phyloP scores from a whole-genome alignment of 2,888 invertebrate genomes.

The Ochropleura plecta region DNA sequence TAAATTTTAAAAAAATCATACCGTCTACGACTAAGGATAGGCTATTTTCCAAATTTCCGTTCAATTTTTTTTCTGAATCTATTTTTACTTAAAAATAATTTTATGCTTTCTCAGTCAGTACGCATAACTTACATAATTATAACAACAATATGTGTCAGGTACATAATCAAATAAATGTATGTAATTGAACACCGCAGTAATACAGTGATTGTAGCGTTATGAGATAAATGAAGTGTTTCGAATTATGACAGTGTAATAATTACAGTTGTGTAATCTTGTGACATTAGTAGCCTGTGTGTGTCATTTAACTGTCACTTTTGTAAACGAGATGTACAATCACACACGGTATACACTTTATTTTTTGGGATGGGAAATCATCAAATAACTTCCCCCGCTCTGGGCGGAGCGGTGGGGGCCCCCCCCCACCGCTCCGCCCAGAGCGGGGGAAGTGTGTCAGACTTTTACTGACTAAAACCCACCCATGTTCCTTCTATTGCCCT shows the following conservation, averaged over 20 bases:
- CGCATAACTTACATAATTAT: slow-evolving; percentile 20
- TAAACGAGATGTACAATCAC: neutral
- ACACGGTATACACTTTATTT: neutral
- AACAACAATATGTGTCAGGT: slow-evolving; percentile 7
- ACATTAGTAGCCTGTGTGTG: neutral
- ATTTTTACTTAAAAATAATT: neutral
- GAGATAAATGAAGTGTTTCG: slow-evolving; percentile 21
- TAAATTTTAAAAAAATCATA: no score
- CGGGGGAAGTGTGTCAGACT: no score
- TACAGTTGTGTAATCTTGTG: slow-evolving; percentile 33
- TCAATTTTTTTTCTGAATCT: neutral
- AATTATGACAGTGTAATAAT: neutral
- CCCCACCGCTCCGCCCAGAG: no score
- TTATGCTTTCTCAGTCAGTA: slow-evolving; percentile 21
- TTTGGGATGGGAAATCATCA: no score
- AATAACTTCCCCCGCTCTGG: no score
- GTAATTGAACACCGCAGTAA: neutral
- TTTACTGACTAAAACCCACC: no score
- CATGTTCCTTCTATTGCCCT: no score
- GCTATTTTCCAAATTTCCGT: no score
- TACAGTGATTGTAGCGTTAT: neutral
- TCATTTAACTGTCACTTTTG: slow-evolving; percentile 17
- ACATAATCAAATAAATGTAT: slow-evolving; percentile 15
- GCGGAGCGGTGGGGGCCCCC: no score
- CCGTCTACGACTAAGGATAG: no score